Evolutionary conservation across 2,888 invertebrate species (phyloP).

Genomic region (Oxycera nigricornis): DNA sequence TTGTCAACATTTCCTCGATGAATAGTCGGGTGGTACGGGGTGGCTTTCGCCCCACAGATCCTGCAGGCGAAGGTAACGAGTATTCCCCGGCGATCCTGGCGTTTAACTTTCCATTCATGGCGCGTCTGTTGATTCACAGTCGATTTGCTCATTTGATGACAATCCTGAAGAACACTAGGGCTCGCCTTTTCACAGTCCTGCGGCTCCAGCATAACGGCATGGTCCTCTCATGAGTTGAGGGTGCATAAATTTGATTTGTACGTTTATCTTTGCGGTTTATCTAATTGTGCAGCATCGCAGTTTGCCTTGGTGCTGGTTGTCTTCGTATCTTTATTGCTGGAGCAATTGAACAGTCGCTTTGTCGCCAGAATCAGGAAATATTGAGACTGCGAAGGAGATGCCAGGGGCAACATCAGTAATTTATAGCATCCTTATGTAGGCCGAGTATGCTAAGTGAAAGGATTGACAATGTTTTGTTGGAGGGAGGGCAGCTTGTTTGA

Average conservation of each 20-base stretch:
- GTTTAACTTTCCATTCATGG: slow-evolving; percentile 59
- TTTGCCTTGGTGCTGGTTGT: background rate
- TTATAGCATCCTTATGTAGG: background rate
- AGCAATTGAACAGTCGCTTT: slow-evolving; percentile 22
- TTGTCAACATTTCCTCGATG: slow-evolving; percentile 20
- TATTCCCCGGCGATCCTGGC: slow-evolving; percentile 19
- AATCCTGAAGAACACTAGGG: slow-evolving; percentile 48
- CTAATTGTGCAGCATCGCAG: slow-evolving; percentile 55
- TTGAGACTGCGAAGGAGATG: slow-evolving; percentile 27
- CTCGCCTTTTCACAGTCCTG: slow-evolving; percentile 9
- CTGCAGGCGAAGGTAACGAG: background rate
- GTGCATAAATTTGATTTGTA: slow-evolving; percentile 62
- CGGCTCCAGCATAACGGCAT: slow-evolving; percentile 10
- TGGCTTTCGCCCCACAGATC: background rate
- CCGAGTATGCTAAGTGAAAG: slow-evolving; percentile 7
- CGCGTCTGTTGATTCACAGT: slow-evolving; percentile 62
- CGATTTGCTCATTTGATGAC: slow-evolving; percentile 63
- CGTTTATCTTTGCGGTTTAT: slow-evolving; percentile 60
- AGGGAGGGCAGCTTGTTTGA: background rate
- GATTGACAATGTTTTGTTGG: slow-evolving; percentile 2
- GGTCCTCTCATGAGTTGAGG: slow-evolving; percentile 50
- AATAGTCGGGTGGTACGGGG: background rate
- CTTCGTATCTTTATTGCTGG: slow-evolving; percentile 14
- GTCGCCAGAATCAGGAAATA: slow-evolving; percentile 31
- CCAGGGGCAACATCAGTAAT: slow-evolving; percentile 17